These are phyloP conservation scores for Drosophila pallidifrons DNA, from an alignment of 1,140 invertebrate species.

Conservation along the genomic window DNA sequence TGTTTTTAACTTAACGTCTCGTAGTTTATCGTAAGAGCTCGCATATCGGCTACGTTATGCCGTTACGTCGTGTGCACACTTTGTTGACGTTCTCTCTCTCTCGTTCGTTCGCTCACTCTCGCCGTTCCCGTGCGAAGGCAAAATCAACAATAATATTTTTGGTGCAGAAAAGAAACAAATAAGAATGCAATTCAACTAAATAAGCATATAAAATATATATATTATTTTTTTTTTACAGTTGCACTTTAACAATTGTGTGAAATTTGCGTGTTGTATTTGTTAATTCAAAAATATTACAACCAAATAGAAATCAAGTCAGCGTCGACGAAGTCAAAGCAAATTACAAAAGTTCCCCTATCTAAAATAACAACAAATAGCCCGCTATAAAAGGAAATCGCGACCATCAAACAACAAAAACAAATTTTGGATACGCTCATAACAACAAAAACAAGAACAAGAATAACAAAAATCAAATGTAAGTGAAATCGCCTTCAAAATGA, in stretches of 20 bases:
- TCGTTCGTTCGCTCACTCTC: conserved; percentile 1
- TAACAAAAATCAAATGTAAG: conserved; percentile 23
- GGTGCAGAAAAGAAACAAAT: neutral
- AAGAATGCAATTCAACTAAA: too few relatives aligned
- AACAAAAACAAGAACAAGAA: conserved; percentile 12
- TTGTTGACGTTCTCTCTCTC: conserved; percentile 34
- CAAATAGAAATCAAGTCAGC: conserved; percentile 44
- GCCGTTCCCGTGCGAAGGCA: neutral
- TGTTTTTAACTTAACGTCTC: conserved; percentile 51
- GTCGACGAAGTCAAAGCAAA: conserved; percentile 19
- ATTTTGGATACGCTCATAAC: conserved; percentile 29
- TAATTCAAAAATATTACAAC: conserved; percentile 36
- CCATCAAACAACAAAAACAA: conserved; percentile 19
- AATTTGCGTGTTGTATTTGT: conserved; percentile 70
- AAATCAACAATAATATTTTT: conserved; percentile 13
- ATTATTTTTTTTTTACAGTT: conserved; percentile 64
- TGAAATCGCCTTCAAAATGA: neutral
- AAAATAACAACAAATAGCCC: conserved; percentile 11
- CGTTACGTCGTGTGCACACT: conserved; percentile 42
- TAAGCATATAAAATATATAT: conserved; percentile 29
- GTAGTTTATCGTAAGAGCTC: conserved; percentile 34
- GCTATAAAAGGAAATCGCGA: conserved; percentile 12
- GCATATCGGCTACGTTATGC: conserved; percentile 26
- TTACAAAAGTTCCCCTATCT: conserved; percentile 16
- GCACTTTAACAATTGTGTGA: conserved; percentile 63